phyloP scores from a whole-genome alignment of 2,888 invertebrate species.

The Nebria brevicollis region DNA sequence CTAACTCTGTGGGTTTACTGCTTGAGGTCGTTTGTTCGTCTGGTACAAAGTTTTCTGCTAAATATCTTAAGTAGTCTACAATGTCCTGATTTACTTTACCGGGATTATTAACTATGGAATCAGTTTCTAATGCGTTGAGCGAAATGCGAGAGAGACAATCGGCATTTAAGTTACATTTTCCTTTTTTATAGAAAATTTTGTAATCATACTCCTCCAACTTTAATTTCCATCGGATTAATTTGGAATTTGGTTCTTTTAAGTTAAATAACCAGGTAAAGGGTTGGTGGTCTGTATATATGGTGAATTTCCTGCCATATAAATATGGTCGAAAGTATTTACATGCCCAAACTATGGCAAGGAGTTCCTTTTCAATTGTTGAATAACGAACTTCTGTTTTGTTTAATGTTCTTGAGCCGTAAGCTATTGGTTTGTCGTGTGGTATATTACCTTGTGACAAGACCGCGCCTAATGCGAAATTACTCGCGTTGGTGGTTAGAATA shows the following conservation, averaged over 20 bases:
- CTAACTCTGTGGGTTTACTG: no score
- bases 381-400: conserved; percentile 48
- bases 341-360: conserved; percentile 50
- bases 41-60: no score
- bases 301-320: conserved; percentile 53
- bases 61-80: no score
- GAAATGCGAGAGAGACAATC: no score
- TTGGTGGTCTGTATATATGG: conserved; percentile 59
- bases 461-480: conserved; percentile 51
- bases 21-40: no score
- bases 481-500: conserved; percentile 54
- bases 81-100: no score
- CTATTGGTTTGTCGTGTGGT: conserved; percentile 6
- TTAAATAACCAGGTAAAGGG: conserved; percentile 56
- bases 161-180: conserved; percentile 22
- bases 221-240: conserved; percentile 56
- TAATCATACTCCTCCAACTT: conserved; percentile 53
- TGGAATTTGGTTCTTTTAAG: conserved; percentile 57
- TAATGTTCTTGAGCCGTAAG: conserved; percentile 49
- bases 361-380: conserved; percentile 50
- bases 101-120: no score
- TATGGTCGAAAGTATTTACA: conserved; percentile 51
- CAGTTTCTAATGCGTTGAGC: no score
- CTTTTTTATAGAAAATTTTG: conserved; percentile 40
- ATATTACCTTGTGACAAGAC: conserved; percentile 51